Conservation (phyloP, 2,113 vertebrate species). For the Xenopus tropicalis region UCB_Xtro_10.0 CM004446.2:106017501-106018000, state of each 20-base stretch:
- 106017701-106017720: constrained; percentile 2
- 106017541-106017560: constrained; percentile 45
- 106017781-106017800: background rate
- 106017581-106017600: constrained; percentile 43
- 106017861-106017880: no score
- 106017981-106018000: no score
- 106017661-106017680: constrained; percentile 21
- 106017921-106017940: no score
- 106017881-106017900: no score
- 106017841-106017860: no score
- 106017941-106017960: no score
- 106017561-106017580: constrained; percentile 47
- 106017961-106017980: no score
- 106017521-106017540: constrained; percentile 44
- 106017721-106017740: background rate
- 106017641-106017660: constrained; percentile 39
- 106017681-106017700: constrained; percentile 11
- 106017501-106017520: constrained; percentile 42
- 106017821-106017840: no score
- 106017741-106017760: background rate
- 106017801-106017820: no score
- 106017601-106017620: constrained; percentile 45
- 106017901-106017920: no score
- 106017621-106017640: constrained; percentile 34
- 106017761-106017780: background rate